Evolutionary conservation across 2,113 vertebrate species (phyloP).

Genomic region (Burhinus bistriatus): DNA sequence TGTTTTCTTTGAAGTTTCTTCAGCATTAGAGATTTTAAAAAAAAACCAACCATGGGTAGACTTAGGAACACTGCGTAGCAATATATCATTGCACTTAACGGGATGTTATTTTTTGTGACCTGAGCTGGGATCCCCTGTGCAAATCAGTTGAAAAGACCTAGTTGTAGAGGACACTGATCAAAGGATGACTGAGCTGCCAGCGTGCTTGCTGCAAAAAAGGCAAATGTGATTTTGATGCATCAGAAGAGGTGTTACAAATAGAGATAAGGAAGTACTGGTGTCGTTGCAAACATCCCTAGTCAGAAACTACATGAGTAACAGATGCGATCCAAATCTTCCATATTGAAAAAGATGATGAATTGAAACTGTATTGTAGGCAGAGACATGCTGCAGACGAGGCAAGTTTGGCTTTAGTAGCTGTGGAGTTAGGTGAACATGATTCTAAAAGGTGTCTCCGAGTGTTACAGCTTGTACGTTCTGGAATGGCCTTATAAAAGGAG

Average conservation of each 20-base stretch:
- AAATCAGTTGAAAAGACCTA: background rate
- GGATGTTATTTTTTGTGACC: background rate
- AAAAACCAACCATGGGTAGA: background rate
- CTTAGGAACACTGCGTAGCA: background rate
- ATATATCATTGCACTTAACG: background rate
- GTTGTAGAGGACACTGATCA: background rate
- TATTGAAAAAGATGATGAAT: background rate
- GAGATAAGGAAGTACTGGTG: background rate
- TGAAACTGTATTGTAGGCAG: background rate
- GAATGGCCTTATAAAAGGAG: background rate
- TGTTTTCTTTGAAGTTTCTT: background rate
- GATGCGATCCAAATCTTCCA: background rate
- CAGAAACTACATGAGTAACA: background rate
- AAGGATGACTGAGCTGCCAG: background rate
- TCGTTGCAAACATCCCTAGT: background rate
- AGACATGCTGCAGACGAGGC: background rate
- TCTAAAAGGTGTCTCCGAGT: background rate
- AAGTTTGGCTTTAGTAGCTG: background rate
- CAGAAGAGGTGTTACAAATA: background rate
- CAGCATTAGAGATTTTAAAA: background rate
- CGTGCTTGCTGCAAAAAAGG: background rate
- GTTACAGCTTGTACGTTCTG: background rate
- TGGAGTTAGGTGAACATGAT: background rate
- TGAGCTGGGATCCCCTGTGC: background rate
- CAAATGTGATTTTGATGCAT: background rate